Evolutionary conservation across 2,797 vertebrate species (phyloP), one percentile per base, ranked within the genome.

Genomic region (Nothura maculosa): DNA sequence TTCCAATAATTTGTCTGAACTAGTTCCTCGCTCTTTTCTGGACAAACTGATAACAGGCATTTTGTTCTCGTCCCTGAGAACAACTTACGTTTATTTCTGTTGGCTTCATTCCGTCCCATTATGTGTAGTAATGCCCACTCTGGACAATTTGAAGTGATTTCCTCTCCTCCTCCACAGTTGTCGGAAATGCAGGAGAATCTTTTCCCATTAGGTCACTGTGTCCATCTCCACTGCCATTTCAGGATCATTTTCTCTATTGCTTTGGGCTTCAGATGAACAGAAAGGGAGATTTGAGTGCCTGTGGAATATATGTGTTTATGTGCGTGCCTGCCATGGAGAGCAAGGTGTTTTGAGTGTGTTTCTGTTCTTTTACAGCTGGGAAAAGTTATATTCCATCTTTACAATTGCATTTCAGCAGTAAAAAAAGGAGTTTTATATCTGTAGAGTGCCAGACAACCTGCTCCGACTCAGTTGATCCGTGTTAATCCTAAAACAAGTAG

Each of bases 151-250:
- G 55, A 70, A 86, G 55, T 36, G 57, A 62, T 90, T 82, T 82
- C 64, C 92, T 27, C 67, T 79, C 75, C 61, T 92, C 14, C 62
- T 81, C 34, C 15, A 24, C 66, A 85, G 69, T 4, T 68, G 30
- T 27, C 88, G 69, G 34, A 83, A 90, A 72, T 62, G 60, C 63
- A 79, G 75, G 57, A 89, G 72, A 18, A 52, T 68, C 55, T 75
- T 83, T 89, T 89, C 76, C 85, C 54, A 4, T 64, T 69, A 92
- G 76, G 62, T 89, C 12, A 34, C 85, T 43, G 34, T 90, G 62
- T 81, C 32, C 58, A 60, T 85, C 58, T n/a, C 79, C 54, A 38
- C 20, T 94, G 52, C 32, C 20, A 30, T 87, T 86, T 80, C 83
- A 79, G 57, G 69, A 42, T 57, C 9, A 85, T 47, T 69, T 58